A percentile compares a stretch with the other conserved stretches of the same genome.
These are phyloP conservation scores for Hylaeus volcanicus DNA, from an alignment of 1,140 invertebrate species.

Conservation along the genomic window DNA sequence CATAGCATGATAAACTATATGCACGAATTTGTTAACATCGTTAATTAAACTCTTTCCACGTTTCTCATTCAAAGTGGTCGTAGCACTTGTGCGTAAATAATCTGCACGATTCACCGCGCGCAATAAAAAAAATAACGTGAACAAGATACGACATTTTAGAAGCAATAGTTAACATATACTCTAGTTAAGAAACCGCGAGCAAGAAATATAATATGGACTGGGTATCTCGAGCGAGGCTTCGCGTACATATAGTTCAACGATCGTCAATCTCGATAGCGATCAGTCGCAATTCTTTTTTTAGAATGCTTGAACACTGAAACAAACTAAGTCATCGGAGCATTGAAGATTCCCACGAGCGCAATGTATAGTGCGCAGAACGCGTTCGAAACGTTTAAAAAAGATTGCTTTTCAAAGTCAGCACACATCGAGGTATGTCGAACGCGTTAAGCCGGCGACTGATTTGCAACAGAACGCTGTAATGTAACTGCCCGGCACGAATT, in stretches of 20 bases:
- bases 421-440: too few species aligned
- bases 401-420: too few species aligned
- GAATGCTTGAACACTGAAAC: not conserved
- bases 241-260: not conserved
- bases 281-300: not conserved
- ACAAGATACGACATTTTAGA: not conserved
- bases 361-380: too few species aligned
- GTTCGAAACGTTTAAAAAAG: too few species aligned
- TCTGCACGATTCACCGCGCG: conserved; percentile 1
- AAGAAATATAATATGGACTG: not conserved
- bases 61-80: conserved; percentile 30
- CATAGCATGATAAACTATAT: conserved; percentile 60
- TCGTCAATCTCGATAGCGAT: not conserved
- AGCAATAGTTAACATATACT: not conserved
- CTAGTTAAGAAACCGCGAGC: not conserved
- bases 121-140: not conserved
- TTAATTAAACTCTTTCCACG: conserved; percentile 44
- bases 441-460: too few species aligned
- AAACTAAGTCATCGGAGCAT: not conserved
- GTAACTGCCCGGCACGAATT: too few species aligned
- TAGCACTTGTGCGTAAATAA: conserved; percentile 61
- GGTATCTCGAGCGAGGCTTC: not conserved
- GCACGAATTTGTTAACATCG: conserved; percentile 56
- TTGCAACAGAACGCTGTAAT: too few species aligned
- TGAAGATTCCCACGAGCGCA: not conserved